Evolutionary conservation across 1,140 invertebrate genomes (phyloP), one percentile per base, ranked within the genome.

Genomic region (Cherax destructor): DNA sequence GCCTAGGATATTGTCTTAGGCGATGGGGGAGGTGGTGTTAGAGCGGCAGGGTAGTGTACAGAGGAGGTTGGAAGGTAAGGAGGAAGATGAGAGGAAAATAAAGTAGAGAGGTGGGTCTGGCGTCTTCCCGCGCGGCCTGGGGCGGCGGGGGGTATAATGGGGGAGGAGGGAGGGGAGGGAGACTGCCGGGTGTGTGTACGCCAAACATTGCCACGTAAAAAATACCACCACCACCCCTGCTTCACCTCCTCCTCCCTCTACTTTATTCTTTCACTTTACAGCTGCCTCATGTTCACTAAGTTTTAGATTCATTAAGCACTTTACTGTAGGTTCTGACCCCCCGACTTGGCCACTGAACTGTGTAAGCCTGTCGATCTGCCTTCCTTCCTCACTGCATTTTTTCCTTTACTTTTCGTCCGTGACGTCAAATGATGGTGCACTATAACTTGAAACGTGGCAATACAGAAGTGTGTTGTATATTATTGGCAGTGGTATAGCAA

Each of bases 131-230:
- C 88, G 80, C 76, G 80, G 88, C 88, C 88, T 90, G 72, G 81
- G 88, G 88, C 81, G 88, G 81, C 30, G 88, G 50, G 61, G 21
- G 65, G 79, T 24, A n/a, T 49, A 7, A 7, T 10, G 24, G 76
- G 50, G 24, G 88, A 59, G 21, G 18, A 65, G 16, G 30, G 72
- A 11, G 47, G 80, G 69, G 88, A 41, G 30, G n/a, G 56, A 49
- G 80, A 59, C 21, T 49, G 88, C 81, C 83, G 88, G 81, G 86
- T 88, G 86, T 88, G 88, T 90, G 80, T 90, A 90, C 83, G 88
- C 81, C 88, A 90, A 90, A 90, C 81, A 90, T 90, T 90, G 88
- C 88, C 88, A 90, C 88, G 88, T 90, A 84, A 90, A 90, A 90
- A 90, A 90, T 65, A 89, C 74, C 52, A 56, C 52, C 52, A 56